Conservation (phyloP, 2,797 vertebrate species). For the Fundulus diaphanus region DNA sequence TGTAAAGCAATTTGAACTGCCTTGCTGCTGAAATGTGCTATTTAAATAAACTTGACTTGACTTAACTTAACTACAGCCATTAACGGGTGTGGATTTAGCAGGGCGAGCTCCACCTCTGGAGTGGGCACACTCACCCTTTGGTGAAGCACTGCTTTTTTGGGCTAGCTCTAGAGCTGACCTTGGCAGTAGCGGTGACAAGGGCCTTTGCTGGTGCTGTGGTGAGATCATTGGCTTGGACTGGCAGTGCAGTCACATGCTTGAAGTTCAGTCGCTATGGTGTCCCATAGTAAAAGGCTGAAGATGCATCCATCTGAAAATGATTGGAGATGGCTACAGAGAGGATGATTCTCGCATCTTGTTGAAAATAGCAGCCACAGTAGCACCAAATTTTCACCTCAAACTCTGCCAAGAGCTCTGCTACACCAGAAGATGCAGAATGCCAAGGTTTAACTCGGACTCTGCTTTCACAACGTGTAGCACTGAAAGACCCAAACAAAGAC, state of each 20-base stretch:
- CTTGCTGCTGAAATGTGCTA: too few relatives aligned
- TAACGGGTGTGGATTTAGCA: neutral
- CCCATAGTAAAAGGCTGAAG: too few relatives aligned
- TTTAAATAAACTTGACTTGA: too few relatives aligned
- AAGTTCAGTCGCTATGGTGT: neutral
- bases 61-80: too few relatives aligned
- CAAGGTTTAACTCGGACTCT: too few relatives aligned
- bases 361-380: neutral
- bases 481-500: neutral
- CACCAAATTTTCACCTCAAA: neutral
- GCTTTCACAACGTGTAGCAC: neutral
- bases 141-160: neutral
- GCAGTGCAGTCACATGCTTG: neutral
- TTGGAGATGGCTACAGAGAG: neutral
- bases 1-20: too few relatives aligned
- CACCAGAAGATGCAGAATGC: neutral
- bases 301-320: neutral
- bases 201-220: neutral
- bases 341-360: neutral
- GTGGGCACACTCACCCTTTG: neutral
- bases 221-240: neutral
- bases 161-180: neutral
- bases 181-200: neutral
- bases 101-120: neutral
- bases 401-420: neutral